phyloP scores from a whole-genome alignment of 2,113 vertebrate species.

The Sinosuthora webbiana region DNA sequence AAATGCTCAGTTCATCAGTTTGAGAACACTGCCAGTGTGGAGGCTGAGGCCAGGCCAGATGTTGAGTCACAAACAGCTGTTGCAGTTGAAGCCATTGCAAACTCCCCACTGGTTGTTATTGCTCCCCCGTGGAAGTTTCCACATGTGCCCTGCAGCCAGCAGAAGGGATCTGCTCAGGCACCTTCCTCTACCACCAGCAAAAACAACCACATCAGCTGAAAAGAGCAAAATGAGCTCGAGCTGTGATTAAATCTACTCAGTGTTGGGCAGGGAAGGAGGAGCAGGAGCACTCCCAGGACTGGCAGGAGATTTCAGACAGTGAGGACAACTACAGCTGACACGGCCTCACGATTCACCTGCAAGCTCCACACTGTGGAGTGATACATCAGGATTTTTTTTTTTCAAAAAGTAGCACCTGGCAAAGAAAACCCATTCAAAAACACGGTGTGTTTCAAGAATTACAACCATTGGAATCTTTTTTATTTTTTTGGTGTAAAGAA shows the following conservation, averaged over 20 bases:
- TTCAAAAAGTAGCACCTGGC: not conserved
- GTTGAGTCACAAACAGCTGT: not conserved
- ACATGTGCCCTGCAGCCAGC: not conserved
- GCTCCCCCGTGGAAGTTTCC: not conserved
- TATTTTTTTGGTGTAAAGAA: not conserved
- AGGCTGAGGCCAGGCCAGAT: slow-evolving; percentile 2
- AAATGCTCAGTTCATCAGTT: not conserved
- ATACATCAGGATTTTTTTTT: too few relatives aligned
- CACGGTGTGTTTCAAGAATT: not conserved
- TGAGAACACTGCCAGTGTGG: not conserved
- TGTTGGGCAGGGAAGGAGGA: not conserved
- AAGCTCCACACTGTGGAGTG: not conserved
- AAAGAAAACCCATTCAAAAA: not conserved
- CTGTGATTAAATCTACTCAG: not conserved
- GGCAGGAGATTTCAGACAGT: not conserved
- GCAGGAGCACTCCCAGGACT: not conserved
- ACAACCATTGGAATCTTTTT: not conserved
- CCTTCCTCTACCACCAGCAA: not conserved
- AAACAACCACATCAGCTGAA: not conserved
- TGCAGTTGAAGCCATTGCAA: not conserved
- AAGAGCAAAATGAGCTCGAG: not conserved
- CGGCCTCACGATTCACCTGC: accelerated
- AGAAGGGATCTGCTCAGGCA: not conserved
- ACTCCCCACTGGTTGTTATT: not conserved
- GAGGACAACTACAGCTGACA: not conserved